Conservation (phyloP, 2,113 vertebrate species). For the Notiomystis cincta region DNA sequence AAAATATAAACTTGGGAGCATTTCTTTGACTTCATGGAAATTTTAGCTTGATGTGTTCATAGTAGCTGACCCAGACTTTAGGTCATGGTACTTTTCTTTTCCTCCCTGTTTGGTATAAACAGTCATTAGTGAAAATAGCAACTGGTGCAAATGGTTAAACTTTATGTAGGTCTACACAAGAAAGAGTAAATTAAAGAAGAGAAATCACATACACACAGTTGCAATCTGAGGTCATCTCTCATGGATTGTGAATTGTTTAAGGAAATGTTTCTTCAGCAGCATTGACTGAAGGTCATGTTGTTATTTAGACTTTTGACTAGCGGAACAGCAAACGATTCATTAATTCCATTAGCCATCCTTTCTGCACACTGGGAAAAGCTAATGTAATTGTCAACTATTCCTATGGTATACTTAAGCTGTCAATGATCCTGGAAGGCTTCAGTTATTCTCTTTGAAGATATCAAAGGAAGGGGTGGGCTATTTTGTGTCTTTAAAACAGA, state of each 20-base stretch:
- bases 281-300: conserved; percentile 40
- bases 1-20: background rate
- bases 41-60: background rate
- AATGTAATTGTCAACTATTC: conserved; percentile 43
- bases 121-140: background rate
- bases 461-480: conserved; percentile 23
- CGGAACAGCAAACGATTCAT: conserved; percentile 40
- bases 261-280: background rate
- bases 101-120: background rate
- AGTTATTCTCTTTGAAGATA: conserved; percentile 41
- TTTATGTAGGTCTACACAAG: background rate
- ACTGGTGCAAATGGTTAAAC: background rate
- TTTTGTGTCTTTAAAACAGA: conserved; percentile 31
- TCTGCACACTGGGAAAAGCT: conserved; percentile 23
- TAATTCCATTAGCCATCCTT: conserved; percentile 49
- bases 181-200: background rate
- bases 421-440: conserved; percentile 38
- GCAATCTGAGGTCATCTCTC: background rate
- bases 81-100: background rate
- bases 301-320: conserved; percentile 34
- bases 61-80: background rate
- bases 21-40: background rate
- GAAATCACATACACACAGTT: background rate
- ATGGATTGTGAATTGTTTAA: conserved; percentile 11
- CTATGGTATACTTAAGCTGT: conserved; percentile 59